Percentiles rank a stretch among this genome's conserved stretches.
These are phyloP conservation scores for Phragmatobia fuliginosa DNA, from an alignment of 2,888 invertebrate genomes.

Conservation along the genomic window DNA sequence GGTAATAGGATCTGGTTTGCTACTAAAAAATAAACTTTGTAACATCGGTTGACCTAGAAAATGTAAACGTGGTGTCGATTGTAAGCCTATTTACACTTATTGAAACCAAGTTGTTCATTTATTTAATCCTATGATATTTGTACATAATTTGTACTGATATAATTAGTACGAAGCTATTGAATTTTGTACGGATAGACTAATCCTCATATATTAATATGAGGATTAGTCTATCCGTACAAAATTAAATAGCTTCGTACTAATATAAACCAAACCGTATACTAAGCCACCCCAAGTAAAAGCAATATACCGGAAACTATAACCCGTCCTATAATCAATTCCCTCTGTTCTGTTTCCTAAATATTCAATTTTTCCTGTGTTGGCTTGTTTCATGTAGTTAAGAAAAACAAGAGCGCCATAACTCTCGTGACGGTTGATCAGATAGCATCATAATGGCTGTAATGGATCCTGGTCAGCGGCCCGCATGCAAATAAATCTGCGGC, in stretches of 20 bases:
- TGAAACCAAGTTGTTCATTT: neutral
- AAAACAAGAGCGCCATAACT: slow-evolving; percentile 85
- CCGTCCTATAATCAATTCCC: slow-evolving; percentile 71
- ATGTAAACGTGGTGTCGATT: neutral
- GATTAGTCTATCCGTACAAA: no score
- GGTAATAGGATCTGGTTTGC: neutral
- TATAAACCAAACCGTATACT: neutral
- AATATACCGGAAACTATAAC: slow-evolving; percentile 81
- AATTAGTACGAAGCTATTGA: no score
- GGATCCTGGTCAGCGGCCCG: slow-evolving; percentile 87
- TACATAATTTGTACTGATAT: no score
- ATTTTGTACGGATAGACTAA: neutral
- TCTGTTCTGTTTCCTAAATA: slow-evolving; percentile 68
- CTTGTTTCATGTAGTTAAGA: slow-evolving; percentile 81
- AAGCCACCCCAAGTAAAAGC: slow-evolving; percentile 67
- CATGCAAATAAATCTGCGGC: slow-evolving; percentile 87
- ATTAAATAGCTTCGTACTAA: neutral
- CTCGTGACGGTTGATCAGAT: slow-evolving; percentile 85
- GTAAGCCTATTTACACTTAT: neutral
- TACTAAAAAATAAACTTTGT: neutral
- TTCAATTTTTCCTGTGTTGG: slow-evolving; percentile 70
- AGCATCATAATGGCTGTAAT: slow-evolving; percentile 84
- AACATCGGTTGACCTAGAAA: neutral
- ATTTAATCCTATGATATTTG: neutral
- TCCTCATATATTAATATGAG: no score